Percentiles rank a stretch among this genome's conserved stretches.
Conservation (phyloP, 30 jellyfish, hydroid and myxozoan species). For the Hydractinia symbiolongicarpus region DNA sequence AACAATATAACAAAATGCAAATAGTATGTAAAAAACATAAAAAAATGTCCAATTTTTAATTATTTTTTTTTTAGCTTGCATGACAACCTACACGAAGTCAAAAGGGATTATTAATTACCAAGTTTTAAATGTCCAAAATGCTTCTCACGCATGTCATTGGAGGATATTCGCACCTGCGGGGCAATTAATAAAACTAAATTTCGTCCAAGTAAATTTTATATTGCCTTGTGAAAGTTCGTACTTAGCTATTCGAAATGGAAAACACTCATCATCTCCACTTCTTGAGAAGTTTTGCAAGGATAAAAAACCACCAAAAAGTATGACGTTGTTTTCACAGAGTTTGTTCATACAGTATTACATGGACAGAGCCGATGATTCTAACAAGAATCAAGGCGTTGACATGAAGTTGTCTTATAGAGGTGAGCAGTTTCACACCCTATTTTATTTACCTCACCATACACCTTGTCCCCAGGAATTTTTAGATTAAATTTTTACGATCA, state of each 20-base stretch:
- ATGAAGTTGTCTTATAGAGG: background rate
- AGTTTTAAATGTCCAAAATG: background rate
- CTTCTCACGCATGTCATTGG: background rate
- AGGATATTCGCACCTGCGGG: conserved; percentile 21
- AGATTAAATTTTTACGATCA: no score
- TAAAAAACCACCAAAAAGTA: background rate
- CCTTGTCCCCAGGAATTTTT: no score
- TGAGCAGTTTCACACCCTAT: background rate
- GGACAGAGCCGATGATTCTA: background rate
- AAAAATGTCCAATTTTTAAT: background rate
- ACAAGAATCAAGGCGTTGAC: background rate
- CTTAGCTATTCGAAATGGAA: conserved; percentile 41
- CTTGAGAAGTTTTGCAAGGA: conserved; percentile 60
- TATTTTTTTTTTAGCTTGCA: background rate
- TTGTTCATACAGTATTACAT: background rate
- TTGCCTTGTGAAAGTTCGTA: background rate
- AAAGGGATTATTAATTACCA: background rate
- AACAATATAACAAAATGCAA: no score
- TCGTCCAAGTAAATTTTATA: background rate
- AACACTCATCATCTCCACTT: conserved; percentile 19
- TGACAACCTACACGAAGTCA: background rate
- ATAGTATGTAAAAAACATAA: no score
- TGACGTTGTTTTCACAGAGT: background rate
- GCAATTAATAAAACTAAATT: background rate
- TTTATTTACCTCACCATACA: no score